A percentile compares a stretch with the other conserved stretches of the same genome.
Conservation (phyloP, 1,140 invertebrate genomes). For the Zaprionus ornatus region DNA sequence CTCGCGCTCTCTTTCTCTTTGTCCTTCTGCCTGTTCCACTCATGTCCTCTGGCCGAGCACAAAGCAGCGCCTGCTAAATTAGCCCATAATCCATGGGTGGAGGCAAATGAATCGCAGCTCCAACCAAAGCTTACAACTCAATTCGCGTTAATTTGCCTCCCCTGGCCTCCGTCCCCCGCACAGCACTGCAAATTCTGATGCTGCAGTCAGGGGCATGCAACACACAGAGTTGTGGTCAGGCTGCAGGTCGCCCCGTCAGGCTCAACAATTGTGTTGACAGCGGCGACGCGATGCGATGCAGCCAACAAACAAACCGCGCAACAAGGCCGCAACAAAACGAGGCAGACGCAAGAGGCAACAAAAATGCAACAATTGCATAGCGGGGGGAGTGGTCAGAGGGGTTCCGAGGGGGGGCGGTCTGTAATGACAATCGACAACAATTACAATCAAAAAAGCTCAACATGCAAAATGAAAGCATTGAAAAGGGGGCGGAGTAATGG, state of each 20-base stretch:
- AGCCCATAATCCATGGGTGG: slow-evolving; percentile 4
- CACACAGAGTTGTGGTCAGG: slow-evolving; percentile 7
- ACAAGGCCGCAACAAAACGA: slow-evolving; percentile 74
- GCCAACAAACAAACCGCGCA: slow-evolving; percentile 77
- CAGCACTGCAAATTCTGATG: slow-evolving; percentile 41
- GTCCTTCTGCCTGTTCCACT: background rate
- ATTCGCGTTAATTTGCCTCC: slow-evolving; percentile 70
- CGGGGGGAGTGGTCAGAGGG: background rate
- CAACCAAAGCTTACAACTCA: slow-evolving; percentile 61
- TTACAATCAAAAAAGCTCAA: slow-evolving; percentile 78
- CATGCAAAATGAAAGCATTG: slow-evolving; percentile 61
- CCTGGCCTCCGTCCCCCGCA: background rate
- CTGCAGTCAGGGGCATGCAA: background rate
- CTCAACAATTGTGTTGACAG: slow-evolving; percentile 75
- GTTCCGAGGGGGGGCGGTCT: background rate
- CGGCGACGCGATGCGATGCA: slow-evolving; percentile 68
- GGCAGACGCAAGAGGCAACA: background rate
- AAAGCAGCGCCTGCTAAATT: slow-evolving; percentile 8
- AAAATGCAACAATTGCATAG: slow-evolving; percentile 59
- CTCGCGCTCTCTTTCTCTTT: background rate
- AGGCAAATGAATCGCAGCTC: slow-evolving; percentile 53
- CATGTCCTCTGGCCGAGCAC: background rate
- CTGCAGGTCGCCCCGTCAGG: slow-evolving; percentile 19
- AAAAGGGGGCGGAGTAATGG: background rate
- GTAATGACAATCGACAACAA: slow-evolving; percentile 82